Conservation (phyloP, 1,140 invertebrate genomes). For the Drosophila littoralis region DNA sequence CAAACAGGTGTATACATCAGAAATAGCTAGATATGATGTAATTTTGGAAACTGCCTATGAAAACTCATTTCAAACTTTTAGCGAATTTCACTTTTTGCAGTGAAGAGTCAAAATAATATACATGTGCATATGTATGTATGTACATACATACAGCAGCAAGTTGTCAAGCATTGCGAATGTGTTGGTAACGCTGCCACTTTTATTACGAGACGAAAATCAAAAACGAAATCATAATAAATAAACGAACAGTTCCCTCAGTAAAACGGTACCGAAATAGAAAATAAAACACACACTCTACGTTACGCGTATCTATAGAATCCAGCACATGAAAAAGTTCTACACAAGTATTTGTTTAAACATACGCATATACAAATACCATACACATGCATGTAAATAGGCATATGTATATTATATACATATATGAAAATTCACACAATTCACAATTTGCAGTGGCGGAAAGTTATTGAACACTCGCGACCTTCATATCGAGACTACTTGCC, state of each 20-base stretch:
- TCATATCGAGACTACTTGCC: not conserved
- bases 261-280: slow-evolving; percentile 24
- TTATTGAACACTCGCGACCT: not conserved
- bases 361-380: not conserved
- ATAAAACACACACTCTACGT: slow-evolving; percentile 17
- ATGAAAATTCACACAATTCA: not conserved
- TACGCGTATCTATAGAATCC: slow-evolving; percentile 5
- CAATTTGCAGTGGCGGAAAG: not conserved
- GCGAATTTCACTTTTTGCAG: slow-evolving; percentile 23
- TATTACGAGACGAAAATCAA: not conserved
- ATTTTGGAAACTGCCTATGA: not conserved
- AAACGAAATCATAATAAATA: slow-evolving; percentile 1
- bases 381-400: no score
- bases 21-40: not conserved
- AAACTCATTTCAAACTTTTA: no score
- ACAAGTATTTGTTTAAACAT: slow-evolving; percentile 1
- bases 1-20: slow-evolving; percentile 21
- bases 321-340: not conserved
- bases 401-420: no score
- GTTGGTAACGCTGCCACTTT: slow-evolving; percentile 9
- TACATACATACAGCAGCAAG: slow-evolving; percentile 14
- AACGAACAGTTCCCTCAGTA: not conserved
- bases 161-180: slow-evolving; percentile 26
- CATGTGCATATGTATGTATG: slow-evolving; percentile 19
- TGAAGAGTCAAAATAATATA: no score